Percentiles rank a stretch among this genome's conserved stretches.
phyloP scores from a whole-genome alignment of 1,140 invertebrate species.

The Bombyx mori region ASM3026992v2 NC_085133.1:3958001-3958500 shows the following conservation, averaged over 20 bases:
- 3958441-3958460: constrained; percentile 59
- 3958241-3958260: constrained; percentile 48
- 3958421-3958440: constrained; percentile 68
- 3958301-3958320: no score
- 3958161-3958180: no score
- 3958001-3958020: no score
- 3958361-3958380: constrained; percentile 27
- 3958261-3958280: constrained; percentile 45
- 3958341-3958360: constrained; percentile 18
- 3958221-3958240: constrained; percentile 47
- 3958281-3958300: constrained; percentile 1
- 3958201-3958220: constrained; percentile 15
- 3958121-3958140: no score
- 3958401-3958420: constrained; percentile 64
- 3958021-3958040: no score
- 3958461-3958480: constrained; percentile 23
- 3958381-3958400: constrained; percentile 45
- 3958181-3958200: no score
- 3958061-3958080: no score
- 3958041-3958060: no score
- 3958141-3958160: no score
- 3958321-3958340: no score
- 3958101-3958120: no score
- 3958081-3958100: no score
- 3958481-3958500: constrained; percentile 17